A percentile compares a stretch with the other conserved stretches of the same genome.
These are phyloP conservation scores for Cliona cf. orientalis DNA, from an alignment of 37 sponge, comb jelly and placozoan genomes.

Conservation along the genomic window DNA sequence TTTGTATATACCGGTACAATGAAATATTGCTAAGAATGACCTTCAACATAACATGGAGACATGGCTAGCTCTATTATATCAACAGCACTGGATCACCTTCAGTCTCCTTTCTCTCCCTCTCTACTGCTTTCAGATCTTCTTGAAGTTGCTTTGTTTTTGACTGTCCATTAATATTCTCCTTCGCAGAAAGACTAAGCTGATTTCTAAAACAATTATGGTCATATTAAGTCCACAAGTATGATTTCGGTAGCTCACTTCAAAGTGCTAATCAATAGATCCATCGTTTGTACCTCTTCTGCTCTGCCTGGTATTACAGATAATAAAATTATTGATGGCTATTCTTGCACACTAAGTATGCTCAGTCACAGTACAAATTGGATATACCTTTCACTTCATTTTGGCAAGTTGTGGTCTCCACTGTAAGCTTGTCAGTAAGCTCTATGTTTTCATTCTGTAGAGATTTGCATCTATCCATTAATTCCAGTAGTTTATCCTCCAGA, in stretches of 20 bases:
- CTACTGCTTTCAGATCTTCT: neutral
- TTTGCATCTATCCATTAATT: slow-evolving; percentile 20
- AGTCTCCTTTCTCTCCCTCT: neutral
- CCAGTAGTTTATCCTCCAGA: slow-evolving; percentile 76
- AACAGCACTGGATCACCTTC: neutral
- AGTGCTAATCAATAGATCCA: neutral
- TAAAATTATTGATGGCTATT: neutral
- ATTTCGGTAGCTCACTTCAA: slow-evolving; percentile 19
- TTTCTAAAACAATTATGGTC: slow-evolving; percentile 7
- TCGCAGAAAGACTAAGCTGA: slow-evolving; percentile 23
- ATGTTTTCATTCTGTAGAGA: slow-evolving; percentile 22
- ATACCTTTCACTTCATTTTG: too few relatives aligned
- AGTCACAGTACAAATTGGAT: too few relatives aligned
- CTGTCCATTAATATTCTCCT: neutral
- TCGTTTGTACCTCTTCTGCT: slow-evolving; percentile 9
- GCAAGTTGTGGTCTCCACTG: too few relatives aligned
- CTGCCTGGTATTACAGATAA: neutral
- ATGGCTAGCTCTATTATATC: too few relatives aligned
- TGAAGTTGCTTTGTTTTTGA: neutral
- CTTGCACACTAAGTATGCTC: slow-evolving; percentile 6
- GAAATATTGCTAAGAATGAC: too few relatives aligned
- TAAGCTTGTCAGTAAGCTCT: too few relatives aligned
- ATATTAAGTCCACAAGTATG: neutral
- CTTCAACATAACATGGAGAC: too few relatives aligned
- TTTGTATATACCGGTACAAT: too few relatives aligned